Evolutionary conservation across 2,797 vertebrate genomes (phyloP).

Genomic region (Eospalax fontanierii): DNA sequence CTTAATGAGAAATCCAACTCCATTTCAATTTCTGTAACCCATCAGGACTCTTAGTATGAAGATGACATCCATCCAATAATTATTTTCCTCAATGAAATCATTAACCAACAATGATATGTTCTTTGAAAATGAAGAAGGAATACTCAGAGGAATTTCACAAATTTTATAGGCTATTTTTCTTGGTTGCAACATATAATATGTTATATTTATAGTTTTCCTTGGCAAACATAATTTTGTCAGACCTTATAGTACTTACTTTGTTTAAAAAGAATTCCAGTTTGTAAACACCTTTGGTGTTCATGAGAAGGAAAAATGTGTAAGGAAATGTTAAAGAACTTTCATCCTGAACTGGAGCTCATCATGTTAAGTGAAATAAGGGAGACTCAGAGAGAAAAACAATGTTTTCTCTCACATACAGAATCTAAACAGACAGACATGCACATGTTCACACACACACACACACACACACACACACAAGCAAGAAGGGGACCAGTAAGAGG

Average conservation of each 20-base stretch:
- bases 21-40: not conserved
- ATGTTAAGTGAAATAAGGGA: not conserved
- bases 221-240: conserved; percentile 14
- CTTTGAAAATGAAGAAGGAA: conserved; percentile 7
- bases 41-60: not conserved
- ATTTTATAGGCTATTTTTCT: not conserved
- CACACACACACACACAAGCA: not conserved
- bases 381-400: not conserved
- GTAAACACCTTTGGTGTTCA: conserved; percentile 40
- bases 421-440: not conserved
- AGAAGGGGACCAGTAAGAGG: not conserved
- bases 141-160: not conserved
- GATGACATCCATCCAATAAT: not conserved
- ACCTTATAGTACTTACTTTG: not conserved
- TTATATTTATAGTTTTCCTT: not conserved
- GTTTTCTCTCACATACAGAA: not conserved
- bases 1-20: not conserved
- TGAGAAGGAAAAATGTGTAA: not conserved
- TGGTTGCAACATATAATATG: not conserved
- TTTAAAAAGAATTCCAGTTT: not conserved
- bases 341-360: not conserved
- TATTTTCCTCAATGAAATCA: conserved; percentile 32
- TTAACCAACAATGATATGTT: not conserved
- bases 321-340: not conserved
- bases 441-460: not conserved